These are phyloP conservation scores for Pheosia tremula DNA, from an alignment of 2,888 invertebrate genomes.

Conservation along the genomic window DNA sequence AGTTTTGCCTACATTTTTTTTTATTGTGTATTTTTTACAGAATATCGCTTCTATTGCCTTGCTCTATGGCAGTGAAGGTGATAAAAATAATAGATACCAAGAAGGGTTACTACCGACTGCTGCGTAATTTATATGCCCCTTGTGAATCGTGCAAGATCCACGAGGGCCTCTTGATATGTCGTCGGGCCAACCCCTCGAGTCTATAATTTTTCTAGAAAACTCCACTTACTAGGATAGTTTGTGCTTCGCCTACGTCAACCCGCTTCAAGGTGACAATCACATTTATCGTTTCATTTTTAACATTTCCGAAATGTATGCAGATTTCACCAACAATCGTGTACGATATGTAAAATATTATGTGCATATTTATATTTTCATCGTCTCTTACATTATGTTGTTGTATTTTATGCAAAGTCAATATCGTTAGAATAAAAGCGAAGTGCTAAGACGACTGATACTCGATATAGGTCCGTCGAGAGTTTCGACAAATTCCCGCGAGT, in stretches of 20 bases:
- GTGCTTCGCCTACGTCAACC: constrained; percentile 26
- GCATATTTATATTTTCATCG: constrained; percentile 7
- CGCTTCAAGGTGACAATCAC: constrained; percentile 28
- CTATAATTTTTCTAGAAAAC: constrained; percentile 65
- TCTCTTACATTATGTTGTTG: constrained; percentile 28
- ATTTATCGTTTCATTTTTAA: constrained; percentile 34
- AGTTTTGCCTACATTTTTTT: constrained; percentile 33
- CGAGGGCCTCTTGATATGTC: constrained; percentile 70
- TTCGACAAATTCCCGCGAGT: constrained; percentile 52
- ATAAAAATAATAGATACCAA: constrained; percentile 57
- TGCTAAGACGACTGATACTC: constrained; percentile 59
- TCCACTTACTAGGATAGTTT: constrained; percentile 44
- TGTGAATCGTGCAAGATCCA: constrained; percentile 60
- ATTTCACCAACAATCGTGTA: constrained; percentile 14
- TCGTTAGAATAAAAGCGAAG: constrained; percentile 53
- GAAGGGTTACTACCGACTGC: constrained; percentile 66
- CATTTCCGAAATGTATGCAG: constrained; percentile 15
- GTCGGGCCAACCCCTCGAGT: constrained; percentile 67
- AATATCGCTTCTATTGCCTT: constrained; percentile 11
- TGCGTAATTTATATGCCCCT: constrained; percentile 68
- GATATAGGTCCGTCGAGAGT: constrained; percentile 58
- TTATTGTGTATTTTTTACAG: constrained; percentile 11
- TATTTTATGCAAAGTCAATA: constrained; percentile 46
- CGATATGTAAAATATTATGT: constrained; percentile 27
- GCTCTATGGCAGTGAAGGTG: constrained; percentile 35